phyloP scores from a whole-genome alignment of 2,797 vertebrate species.

The Alcedo atthis region DNA sequence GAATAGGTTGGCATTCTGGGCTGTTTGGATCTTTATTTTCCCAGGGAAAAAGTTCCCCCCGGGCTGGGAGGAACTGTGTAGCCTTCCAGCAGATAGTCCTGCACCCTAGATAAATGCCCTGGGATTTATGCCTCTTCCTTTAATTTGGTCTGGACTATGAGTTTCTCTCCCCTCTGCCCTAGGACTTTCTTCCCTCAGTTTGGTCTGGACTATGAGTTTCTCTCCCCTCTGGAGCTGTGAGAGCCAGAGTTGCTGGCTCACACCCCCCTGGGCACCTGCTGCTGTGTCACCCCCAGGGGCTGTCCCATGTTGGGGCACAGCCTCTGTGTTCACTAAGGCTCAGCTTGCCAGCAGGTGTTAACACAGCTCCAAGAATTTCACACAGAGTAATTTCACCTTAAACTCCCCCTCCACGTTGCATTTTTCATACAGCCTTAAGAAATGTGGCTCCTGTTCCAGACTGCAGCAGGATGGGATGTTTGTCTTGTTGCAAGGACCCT shows the following conservation, averaged over 20 bases:
- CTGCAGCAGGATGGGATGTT: neutral
- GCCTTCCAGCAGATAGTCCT: neutral
- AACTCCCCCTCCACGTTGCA: fast-evolving
- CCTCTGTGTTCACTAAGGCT: neutral
- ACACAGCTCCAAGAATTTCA: neutral
- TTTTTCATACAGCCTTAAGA: neutral
- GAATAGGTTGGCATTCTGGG: neutral
- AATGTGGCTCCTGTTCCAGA: neutral
- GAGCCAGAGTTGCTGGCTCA: neutral
- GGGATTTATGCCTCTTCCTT: neutral
- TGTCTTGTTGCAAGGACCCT: neutral
- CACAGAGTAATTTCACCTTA: neutral
- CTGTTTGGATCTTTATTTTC: neutral
- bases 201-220: slow-evolving; percentile 14
- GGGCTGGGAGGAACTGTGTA: neutral
- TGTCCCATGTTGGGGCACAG: neutral
- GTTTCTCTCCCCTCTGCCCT: neutral
- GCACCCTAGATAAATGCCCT: neutral
- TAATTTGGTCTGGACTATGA: slow-evolving; percentile 35
- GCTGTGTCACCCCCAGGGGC: neutral
- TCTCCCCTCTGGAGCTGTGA: neutral
- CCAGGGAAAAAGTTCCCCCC: neutral
- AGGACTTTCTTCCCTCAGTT: neutral
- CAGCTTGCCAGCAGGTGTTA: neutral
- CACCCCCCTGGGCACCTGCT: neutral